Base-by-base conservation (phyloP, 2,888 invertebrate species). In the Drosophila kuntzei region DNA sequence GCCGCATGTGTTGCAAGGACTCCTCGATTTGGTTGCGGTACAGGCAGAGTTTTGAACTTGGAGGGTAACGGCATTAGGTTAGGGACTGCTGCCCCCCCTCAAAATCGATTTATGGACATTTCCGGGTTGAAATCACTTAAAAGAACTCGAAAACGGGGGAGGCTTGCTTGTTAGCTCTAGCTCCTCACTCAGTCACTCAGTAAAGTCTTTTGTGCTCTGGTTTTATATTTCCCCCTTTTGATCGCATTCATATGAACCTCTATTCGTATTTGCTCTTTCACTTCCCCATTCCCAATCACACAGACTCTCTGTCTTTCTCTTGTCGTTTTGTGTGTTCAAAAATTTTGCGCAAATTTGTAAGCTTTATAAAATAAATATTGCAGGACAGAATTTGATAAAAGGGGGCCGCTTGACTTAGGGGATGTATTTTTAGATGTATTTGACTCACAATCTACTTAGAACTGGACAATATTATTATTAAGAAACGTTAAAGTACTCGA, bases 111-210 rank as follows among this genome's bases (percentile, higher is more conserved):
- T 85, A 85, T 83, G 80, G 84, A 71, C 71, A 85, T 80, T 88
- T 85, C 84, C 84, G 84, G 84, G 89, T 88, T 88, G 84, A 87
- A 85, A 85, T 85, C 87, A 83, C 84, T 88, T 85, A 83, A 80
- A 86, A 77, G 82, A 61, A 76, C 79, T 61, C 50, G 60, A 61
- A 43, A n/a, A 5, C 3, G 34, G 22, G 16, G 5, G 22, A 47
- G 36, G 37, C 32, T 62, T 65, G 69, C 86, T 85, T 81, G 81
- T 87, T 81, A 79, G 80, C 73, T 68, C 51, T n/a, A n/a, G n/a
- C 69, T 27, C 59, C 44, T 37, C 67, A 62, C 67, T 37, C 63
- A 72, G 34, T 34, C 67, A 63, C 59, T 37, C 44, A 55, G 53
- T 44, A 39, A 3, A 11, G 47, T 39, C 70, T 64, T 87, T 85